phyloP scores from a whole-genome alignment of 2,797 vertebrate genomes.

The Champsocephalus gunnari region DNA sequence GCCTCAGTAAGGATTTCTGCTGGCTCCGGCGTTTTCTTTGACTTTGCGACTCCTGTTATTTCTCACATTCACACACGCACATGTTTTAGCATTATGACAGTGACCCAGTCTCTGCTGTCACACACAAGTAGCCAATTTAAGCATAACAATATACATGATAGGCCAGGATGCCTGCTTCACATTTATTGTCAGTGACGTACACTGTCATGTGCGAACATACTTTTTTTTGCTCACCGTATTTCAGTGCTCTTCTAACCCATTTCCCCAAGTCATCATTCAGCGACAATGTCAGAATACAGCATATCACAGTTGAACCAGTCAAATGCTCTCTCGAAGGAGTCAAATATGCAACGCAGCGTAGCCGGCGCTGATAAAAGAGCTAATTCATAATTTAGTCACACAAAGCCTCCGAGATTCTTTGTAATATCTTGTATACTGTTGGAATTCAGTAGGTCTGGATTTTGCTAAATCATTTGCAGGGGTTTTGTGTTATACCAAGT shows the following conservation, averaged over 20 bases:
- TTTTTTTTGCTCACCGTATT: constrained; percentile 64
- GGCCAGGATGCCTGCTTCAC: constrained; percentile 46
- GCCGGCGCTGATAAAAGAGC: constrained; percentile 68
- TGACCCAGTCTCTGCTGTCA: constrained; percentile 67
- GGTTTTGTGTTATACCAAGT: neutral
- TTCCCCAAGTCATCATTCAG: constrained; percentile 79
- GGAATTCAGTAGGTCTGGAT: constrained; percentile 40
- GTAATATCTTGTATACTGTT: constrained; percentile 53
- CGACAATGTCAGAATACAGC: constrained; percentile 67
- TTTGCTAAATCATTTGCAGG: constrained; percentile 34
- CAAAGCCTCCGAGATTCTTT: constrained; percentile 57
- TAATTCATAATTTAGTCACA: constrained; percentile 77
- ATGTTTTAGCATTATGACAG: constrained; percentile 54
- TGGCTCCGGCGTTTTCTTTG: constrained; percentile 36
- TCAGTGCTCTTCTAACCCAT: constrained; percentile 69
- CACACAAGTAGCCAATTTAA: constrained; percentile 67
- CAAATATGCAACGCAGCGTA: constrained; percentile 71
- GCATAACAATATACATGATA: constrained; percentile 57
- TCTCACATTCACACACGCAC: constrained; percentile 6
- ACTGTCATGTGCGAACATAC: constrained; percentile 62
- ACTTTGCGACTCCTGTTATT: constrained; percentile 36
- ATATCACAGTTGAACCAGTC: constrained; percentile 64
- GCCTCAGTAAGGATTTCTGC: constrained; percentile 38
- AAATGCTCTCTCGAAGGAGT: constrained; percentile 66
- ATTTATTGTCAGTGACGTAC: constrained; percentile 64